phyloP scores from a whole-genome alignment of 2,888 invertebrate species.

The Antheraea assamensis region DNA sequence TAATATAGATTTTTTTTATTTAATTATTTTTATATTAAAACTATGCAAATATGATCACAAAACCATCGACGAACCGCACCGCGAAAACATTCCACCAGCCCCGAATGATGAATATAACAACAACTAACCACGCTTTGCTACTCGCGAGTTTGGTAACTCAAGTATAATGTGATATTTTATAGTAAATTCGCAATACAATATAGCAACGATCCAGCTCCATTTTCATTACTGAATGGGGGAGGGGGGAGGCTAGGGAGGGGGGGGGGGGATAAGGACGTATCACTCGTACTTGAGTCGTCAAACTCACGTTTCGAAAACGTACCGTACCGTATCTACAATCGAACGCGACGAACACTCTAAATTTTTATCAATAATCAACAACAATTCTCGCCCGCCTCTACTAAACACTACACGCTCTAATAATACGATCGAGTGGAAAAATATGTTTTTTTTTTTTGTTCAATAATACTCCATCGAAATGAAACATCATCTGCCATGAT shows the following conservation, averaged over 20 bases:
- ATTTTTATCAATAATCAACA: constrained; percentile 82
- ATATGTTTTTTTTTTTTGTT: constrained; percentile 67
- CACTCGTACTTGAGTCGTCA: background rate
- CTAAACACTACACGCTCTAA: constrained; percentile 71
- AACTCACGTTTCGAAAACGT: constrained; percentile 33
- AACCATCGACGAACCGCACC: constrained; percentile 74
- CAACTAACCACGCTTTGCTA: constrained; percentile 59
- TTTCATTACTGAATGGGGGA: too few relatives aligned
- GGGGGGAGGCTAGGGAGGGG: too few relatives aligned
- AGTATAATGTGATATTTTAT: background rate
- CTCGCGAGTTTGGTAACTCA: constrained; percentile 26
- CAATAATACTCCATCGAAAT: constrained; percentile 69
- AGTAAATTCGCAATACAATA: background rate
- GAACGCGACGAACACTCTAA: constrained; percentile 77
- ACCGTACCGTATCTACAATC: constrained; percentile 55
- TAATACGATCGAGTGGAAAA: constrained; percentile 80
- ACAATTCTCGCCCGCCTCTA: constrained; percentile 77
- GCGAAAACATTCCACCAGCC: constrained; percentile 51
- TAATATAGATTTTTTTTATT: constrained; percentile 48
- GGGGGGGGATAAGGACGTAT: background rate
- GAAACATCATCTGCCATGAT: constrained; percentile 64
- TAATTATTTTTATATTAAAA: constrained; percentile 64
- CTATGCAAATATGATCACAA: constrained; percentile 79
- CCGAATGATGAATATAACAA: constrained; percentile 62
- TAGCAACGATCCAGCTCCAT: too few relatives aligned